These are phyloP conservation scores for Orestias chungarensis DNA, from an alignment of 2,797 vertebrate species.

Conservation along the genomic window DNA sequence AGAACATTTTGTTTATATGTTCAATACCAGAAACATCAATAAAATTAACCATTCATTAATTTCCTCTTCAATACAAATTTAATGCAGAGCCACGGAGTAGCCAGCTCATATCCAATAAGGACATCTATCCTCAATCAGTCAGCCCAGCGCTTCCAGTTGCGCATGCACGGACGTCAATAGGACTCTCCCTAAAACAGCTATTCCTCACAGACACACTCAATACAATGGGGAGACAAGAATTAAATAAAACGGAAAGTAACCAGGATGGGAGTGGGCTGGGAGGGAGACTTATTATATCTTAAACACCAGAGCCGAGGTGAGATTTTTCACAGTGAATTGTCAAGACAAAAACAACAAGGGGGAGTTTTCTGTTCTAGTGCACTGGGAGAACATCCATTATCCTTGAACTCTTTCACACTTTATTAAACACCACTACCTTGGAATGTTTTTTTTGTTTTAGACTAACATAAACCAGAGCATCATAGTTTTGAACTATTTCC, in stretches of 20 bases:
- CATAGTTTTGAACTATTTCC: background rate
- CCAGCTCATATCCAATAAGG: constrained; percentile 77
- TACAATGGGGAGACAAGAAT: constrained; percentile 42
- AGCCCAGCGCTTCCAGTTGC: constrained; percentile 32
- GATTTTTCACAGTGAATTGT: constrained; percentile 48
- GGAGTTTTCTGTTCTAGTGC: constrained; percentile 12
- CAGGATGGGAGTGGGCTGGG: constrained; percentile 33
- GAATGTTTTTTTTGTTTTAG: background rate
- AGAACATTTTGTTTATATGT: constrained; percentile 79
- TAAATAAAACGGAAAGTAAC: constrained; percentile 45
- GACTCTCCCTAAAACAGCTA: constrained; percentile 71
- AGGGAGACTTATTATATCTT: constrained; percentile 58
- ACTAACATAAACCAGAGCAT: background rate
- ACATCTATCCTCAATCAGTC: constrained; percentile 70
- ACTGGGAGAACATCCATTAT: background rate
- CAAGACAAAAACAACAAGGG: constrained; percentile 9
- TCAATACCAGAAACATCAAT: constrained; percentile 77
- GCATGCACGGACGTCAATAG: constrained; percentile 62
- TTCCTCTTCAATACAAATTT: constrained; percentile 74
- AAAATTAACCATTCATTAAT: constrained; percentile 79
- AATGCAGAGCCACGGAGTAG: constrained; percentile 75
- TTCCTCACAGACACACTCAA: constrained; percentile 72
- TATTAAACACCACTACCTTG: background rate
- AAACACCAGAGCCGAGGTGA: constrained; percentile 64
- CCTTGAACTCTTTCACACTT: background rate